Conservation (phyloP, 2,797 vertebrate species). For the Emydoidea blandingii region DNA sequence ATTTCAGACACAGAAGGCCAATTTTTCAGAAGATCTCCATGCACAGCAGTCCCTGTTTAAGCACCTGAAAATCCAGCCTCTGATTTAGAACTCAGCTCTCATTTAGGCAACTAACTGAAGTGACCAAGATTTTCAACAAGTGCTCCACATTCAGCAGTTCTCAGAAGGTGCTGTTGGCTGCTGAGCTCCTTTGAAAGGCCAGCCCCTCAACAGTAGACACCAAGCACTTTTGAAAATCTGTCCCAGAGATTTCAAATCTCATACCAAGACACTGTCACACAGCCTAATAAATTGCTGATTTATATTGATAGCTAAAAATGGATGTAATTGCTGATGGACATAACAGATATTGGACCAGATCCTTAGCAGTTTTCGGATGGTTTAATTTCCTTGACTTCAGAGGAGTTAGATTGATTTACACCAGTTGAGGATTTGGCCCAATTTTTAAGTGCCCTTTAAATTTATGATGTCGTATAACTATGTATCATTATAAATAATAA, state of each 20-base stretch:
- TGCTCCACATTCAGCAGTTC: too few species aligned
- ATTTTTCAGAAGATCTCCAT: not conserved
- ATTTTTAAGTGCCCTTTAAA: not conserved
- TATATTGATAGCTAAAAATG: not conserved
- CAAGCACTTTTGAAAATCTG: not conserved
- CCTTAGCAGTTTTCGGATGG: not conserved
- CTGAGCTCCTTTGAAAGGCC: not conserved
- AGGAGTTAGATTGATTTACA: not conserved
- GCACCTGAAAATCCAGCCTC: not conserved
- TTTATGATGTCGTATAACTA: accelerated
- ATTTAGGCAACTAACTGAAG: not conserved
- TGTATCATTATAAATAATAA: not conserved
- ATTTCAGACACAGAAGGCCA: not conserved
- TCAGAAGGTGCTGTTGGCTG: too few species aligned
- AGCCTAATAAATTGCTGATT: not conserved
- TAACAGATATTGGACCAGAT: not conserved
- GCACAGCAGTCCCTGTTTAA: not conserved
- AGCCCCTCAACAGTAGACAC: not conserved
- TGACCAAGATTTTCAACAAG: too few species aligned
- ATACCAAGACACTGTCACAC: not conserved
- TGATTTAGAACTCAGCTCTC: not conserved
- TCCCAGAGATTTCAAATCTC: not conserved
- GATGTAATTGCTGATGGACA: not conserved
- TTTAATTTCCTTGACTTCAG: not conserved
- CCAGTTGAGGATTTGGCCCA: not conserved